A percentile compares a stretch with the other conserved stretches of the same genome.
Conservation (phyloP, 2,888 invertebrate genomes). For the Morpho achilles region DNA sequence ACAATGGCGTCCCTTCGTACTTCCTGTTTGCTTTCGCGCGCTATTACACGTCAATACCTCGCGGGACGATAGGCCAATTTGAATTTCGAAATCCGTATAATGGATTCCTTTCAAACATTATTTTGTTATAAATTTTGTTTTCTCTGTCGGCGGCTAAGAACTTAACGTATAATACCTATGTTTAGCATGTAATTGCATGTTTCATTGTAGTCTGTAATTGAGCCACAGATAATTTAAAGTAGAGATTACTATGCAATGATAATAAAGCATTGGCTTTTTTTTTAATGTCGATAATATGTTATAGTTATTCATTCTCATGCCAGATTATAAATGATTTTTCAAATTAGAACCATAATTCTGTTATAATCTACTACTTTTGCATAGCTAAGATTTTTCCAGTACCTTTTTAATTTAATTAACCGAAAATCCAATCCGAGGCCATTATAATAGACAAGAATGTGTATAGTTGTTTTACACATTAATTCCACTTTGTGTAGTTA, state of each 20-base stretch:
- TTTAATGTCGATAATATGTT: too few species aligned
- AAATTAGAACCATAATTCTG: too few species aligned
- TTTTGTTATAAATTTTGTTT: slow-evolving; percentile 58
- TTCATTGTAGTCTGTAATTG: slow-evolving; percentile 27
- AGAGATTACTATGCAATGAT: slow-evolving; percentile 8
- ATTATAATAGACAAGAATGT: too few species aligned
- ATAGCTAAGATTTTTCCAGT: too few species aligned
- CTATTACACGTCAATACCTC: slow-evolving; percentile 76
- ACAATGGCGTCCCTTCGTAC: slow-evolving; percentile 67
- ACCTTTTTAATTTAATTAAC: too few species aligned
- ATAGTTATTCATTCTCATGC: too few species aligned
- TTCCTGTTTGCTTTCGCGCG: slow-evolving; percentile 78
- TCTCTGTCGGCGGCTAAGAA: slow-evolving; percentile 31
- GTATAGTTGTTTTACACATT: too few species aligned
- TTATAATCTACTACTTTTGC: too few species aligned
- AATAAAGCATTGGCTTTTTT: background rate
- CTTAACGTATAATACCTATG: slow-evolving; percentile 34
- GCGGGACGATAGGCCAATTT: slow-evolving; percentile 72
- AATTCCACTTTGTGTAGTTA: too few species aligned
- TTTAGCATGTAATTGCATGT: slow-evolving; percentile 29
- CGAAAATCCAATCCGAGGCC: too few species aligned
- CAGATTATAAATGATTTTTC: too few species aligned
- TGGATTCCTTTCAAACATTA: slow-evolving; percentile 59
- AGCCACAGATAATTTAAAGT: slow-evolving; percentile 16
- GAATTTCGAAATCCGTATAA: slow-evolving; percentile 68